Evolutionary conservation across 1,140 invertebrate species (phyloP), one percentile per base, ranked within the genome.

Genomic region (Hesperophylax magnus): DNA sequence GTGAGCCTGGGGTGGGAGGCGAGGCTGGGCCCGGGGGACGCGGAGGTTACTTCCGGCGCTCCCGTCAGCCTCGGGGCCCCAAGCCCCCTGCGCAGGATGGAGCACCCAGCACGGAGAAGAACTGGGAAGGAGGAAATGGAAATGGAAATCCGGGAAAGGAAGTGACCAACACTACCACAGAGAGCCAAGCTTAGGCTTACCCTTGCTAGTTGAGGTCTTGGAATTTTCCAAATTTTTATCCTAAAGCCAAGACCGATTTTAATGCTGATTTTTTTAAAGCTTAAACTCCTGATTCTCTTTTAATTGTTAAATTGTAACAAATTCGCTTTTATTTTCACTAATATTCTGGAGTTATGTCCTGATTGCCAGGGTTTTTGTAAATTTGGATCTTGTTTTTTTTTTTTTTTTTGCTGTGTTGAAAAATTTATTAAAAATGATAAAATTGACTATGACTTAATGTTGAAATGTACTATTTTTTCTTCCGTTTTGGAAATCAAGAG

Each of bases 161-260:
- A 78, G 63, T 83, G 60, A 72, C 80, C 39, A 83, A 83, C 54
- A 86, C 87, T 81, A 88, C 88, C 82, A 88, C 88, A 84, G 88
- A 90, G 86, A 90, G 88, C 86, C 89, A 90, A 86, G 89, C 89
- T 84, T 90, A 87, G 86, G 71, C 52, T 75, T 71, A 7, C 34
- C 31, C 9, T 65, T 65, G 22, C 27, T 71, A 52, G 39, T 52
- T 24, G 6, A 47, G 61, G 39, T 71, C 67, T 71, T 52, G 67
- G 34, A 71, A 18, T 71, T 34, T 67, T 52, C 39, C 39, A 71
- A 71, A 71, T 71, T 71, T 71, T 52, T 71, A 34, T 67, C 17
- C 39, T 47, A 9, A 52, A 52, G 18, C 34, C 67, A 24, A 71
- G 67, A 69, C 27, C 27, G 31, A 69, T 39, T 17, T 63, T 63